These are phyloP conservation scores for Paraescarpia echinospica DNA, from an alignment of 1,140 invertebrate species.

Conservation along the genomic window DNA sequence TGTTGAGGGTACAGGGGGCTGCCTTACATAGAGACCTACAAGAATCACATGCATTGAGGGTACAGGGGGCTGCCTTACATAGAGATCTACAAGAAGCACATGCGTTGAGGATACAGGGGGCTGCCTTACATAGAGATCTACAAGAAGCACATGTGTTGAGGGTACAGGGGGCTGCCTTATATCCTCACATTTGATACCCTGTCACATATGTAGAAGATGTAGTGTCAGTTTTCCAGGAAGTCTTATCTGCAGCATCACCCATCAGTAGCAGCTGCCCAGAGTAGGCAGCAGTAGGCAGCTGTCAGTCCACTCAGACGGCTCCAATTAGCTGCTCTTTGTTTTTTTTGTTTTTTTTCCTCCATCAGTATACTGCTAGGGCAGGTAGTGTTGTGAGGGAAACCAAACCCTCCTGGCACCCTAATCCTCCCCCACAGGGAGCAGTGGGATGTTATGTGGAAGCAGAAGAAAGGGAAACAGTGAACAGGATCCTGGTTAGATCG, in stretches of 20 bases:
- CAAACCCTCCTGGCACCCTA: not conserved
- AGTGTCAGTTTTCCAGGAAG: not conserved
- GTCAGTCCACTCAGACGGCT: not conserved
- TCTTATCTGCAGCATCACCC: not conserved
- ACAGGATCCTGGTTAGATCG: not conserved
- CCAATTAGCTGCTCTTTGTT: not conserved
- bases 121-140: too few relatives aligned
- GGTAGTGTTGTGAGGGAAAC: not conserved
- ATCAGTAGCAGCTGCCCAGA: not conserved
- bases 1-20: too few relatives aligned
- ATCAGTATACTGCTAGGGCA: not conserved
- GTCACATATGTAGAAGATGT: not conserved
- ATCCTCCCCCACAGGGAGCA: not conserved
- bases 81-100: too few relatives aligned
- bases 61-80: too few relatives aligned
- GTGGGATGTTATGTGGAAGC: not conserved
- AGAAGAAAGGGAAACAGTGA: not conserved
- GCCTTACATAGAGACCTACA: too few relatives aligned
- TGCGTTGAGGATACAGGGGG: too few relatives aligned
- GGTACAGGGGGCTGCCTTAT: not conserved
- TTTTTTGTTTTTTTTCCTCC: not conserved
- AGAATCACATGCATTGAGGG: too few relatives aligned
- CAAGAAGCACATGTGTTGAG: too few relatives aligned
- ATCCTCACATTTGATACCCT: not conserved
- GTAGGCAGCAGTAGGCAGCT: not conserved